phyloP scores from a whole-genome alignment of 2,113 vertebrate genomes.

The Capra hircus region DNA sequence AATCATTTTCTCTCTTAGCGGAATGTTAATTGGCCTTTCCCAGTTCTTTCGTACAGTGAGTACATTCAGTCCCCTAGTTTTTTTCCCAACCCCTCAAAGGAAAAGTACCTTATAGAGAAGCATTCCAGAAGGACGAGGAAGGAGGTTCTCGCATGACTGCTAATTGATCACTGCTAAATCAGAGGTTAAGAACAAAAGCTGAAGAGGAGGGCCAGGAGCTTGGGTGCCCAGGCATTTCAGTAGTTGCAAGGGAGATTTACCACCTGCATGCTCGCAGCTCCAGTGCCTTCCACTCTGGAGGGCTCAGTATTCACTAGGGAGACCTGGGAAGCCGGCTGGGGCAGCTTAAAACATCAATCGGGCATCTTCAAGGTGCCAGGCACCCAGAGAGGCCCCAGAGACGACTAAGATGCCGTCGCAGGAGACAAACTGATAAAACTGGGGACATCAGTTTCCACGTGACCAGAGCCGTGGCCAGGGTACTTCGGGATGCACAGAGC shows the following conservation, averaged over 20 bases:
- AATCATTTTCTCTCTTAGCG: slow-evolving; percentile 31
- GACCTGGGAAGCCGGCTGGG: neutral
- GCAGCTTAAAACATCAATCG: rapidly evolving
- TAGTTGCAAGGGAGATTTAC: rapidly evolving
- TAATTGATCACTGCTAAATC: neutral
- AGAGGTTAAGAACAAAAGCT: neutral
- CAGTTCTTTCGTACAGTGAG: neutral
- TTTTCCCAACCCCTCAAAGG: neutral
- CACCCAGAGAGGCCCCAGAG: neutral
- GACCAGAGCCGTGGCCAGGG: neutral
- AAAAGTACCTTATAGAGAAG: neutral
- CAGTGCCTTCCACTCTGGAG: rapidly evolving
- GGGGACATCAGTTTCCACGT: rapidly evolving
- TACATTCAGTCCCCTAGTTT: neutral
- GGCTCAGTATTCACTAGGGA: neutral
- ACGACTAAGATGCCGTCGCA: rapidly evolving
- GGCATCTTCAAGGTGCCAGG: neutral
- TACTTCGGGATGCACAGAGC: rapidly evolving
- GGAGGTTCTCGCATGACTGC: neutral
- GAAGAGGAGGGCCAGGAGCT: neutral
- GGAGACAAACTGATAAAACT: neutral
- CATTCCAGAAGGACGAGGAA: neutral
- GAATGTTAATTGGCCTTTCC: slow-evolving; percentile 51
- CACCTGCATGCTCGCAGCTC: rapidly evolving
- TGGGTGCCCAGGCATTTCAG: rapidly evolving